Conservation (phyloP, 2,888 invertebrate genomes). For the Calameuta pallipes region DNA sequence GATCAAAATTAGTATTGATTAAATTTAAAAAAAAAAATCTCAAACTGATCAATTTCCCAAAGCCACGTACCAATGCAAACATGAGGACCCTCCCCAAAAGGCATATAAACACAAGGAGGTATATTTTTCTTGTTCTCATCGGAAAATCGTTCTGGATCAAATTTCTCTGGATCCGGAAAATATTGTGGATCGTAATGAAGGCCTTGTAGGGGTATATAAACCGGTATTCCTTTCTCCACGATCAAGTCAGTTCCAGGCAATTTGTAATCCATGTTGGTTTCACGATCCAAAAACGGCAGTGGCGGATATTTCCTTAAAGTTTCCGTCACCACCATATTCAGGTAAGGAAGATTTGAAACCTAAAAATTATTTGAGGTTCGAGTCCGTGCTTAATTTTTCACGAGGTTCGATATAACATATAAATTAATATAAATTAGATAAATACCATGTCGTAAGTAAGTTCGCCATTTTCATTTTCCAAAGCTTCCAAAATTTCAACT, state of each 20-base stretch:
- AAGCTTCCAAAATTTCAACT: constrained; percentile 37
- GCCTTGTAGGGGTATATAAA: constrained; percentile 56
- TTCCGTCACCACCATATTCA: constrained; percentile 58
- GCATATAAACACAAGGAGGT: constrained; percentile 48
- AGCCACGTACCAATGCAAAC: constrained; percentile 52
- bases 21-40: neutral
- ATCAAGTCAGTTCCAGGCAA: constrained; percentile 44
- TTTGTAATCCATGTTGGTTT: constrained; percentile 44
- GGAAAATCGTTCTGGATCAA: constrained; percentile 64
- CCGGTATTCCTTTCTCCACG: constrained; percentile 54
- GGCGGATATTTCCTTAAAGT: constrained; percentile 63
- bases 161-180: constrained; percentile 61
- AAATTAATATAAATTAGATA: too few species aligned
- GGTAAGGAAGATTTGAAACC: constrained; percentile 37
- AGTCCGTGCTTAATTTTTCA: neutral
- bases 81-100: constrained; percentile 62
- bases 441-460: constrained; percentile 52
- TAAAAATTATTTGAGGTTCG: neutral
- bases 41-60: neutral
- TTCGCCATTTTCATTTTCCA: constrained; percentile 39
- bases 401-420: too few species aligned
- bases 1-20: too few species aligned
- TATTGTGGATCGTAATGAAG: constrained; percentile 61
- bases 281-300: constrained; percentile 49
- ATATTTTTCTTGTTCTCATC: constrained; percentile 53